Base-by-base conservation (phyloP, 1,140 invertebrate genomes). In the Drosophila serrata region DNA sequence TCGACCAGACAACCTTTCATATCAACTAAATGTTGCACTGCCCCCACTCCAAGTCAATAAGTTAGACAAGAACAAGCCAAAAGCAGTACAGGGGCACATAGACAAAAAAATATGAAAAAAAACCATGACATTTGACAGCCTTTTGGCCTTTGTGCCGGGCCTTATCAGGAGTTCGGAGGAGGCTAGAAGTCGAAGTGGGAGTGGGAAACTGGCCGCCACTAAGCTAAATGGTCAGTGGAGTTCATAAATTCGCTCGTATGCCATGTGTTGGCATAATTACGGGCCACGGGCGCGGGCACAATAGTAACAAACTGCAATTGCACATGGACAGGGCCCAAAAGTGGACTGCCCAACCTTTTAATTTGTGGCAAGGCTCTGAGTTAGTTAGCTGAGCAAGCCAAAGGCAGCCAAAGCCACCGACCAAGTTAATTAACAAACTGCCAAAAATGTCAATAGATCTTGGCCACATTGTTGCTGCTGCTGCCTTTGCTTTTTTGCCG, bases 341-440 rank as follows among this genome's bases (percentile, higher is more conserved):
- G 81, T 85, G 81, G 82, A 78, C 78, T 82, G 82, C 82, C 82
- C 82, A 87, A 87, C 82, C 82, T 86, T 87, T 87, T 86, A 86
- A 86, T 86, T 86, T 86, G 82, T 86, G 74, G 82, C 78, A 78
- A 74, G 64, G 68, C 75, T 64, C 53, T 51, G 68, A 79, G 79
- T 82, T 82, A 82, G 79, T 82, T 86, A 86, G 55, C 69, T 55
- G 55, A 59, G 53, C 48, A 45, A 75, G 53, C 43, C 43, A n/a
- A n/a, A n/a, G 49, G 53, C 64, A 62, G 72, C 69, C 64, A 65
- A 60, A 65, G 22, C 51, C 51, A 81, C 74, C 58, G 53, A 65
- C 76, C 81, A 90, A 90, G 86, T 90, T 90, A 90, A 90, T 90
- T 90, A 90, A 90, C 86, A 86, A 90, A 90, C 86, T 90, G 86